Percentiles rank a stretch among this genome's conserved stretches.
phyloP scores from a whole-genome alignment of 2,888 invertebrate genomes.

The Eupeodes latifasciatus region DNA sequence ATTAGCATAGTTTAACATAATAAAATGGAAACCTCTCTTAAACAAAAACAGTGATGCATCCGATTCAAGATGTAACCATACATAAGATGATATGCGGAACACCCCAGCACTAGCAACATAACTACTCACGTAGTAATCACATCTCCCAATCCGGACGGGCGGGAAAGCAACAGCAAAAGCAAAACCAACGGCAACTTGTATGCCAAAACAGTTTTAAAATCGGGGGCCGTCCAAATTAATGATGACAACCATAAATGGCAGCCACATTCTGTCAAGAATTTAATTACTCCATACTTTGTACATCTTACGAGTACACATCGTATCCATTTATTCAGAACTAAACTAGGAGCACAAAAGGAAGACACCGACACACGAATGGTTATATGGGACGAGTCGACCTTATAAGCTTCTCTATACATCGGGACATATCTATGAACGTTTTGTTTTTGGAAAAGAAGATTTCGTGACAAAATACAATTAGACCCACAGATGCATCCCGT shows the following conservation, averaged over 20 bases:
- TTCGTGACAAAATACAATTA: constrained; percentile 83
- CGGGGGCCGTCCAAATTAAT: constrained; percentile 57
- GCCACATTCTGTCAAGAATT: constrained; percentile 60
- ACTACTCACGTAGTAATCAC: constrained; percentile 25
- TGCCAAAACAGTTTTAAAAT: constrained; percentile 54
- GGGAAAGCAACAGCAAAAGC: background rate
- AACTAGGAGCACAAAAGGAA: constrained; percentile 5
- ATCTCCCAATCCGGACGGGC: background rate
- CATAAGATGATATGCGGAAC: constrained; percentile 34
- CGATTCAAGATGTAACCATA: constrained; percentile 41
- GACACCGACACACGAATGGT: background rate
- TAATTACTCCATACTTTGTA: constrained; percentile 55
- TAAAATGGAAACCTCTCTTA: constrained; percentile 37
- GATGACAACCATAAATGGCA: constrained; percentile 73
- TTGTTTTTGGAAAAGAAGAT: constrained; percentile 40
- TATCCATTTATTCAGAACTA: background rate
- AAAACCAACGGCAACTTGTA: background rate
- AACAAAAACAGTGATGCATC: constrained; percentile 36
- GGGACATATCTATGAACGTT: constrained; percentile 11
- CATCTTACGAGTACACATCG: background rate
- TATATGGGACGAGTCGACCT: constrained; percentile 15
- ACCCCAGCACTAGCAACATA: background rate
- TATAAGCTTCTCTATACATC: background rate
- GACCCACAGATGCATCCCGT: constrained; percentile 70
- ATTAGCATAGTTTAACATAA: constrained; percentile 70